Evolutionary conservation across 1,140 invertebrate species (phyloP), one percentile per base, ranked within the genome.

Genomic region (Oncopeltus fasciatus): DNA sequence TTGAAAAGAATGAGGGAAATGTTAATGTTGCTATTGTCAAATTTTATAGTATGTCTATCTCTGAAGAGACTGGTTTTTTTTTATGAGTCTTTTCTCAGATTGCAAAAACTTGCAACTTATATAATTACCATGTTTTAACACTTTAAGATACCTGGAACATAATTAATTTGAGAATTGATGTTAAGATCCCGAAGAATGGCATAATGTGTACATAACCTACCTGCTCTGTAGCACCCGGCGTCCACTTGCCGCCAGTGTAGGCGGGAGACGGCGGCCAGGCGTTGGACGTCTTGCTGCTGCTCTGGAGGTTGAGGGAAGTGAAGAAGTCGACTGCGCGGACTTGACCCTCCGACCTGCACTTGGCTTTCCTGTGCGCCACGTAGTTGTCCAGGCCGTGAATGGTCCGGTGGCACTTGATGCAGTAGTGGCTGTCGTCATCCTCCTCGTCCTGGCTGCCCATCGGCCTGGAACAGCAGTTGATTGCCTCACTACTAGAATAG

Each of bases 361-460:
- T 72, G 66, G 80, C 74, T 71, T 88, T 89, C 27, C 88, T 79
- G 69, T 92, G 90, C 12, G 78, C 78, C 0, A 94, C 80, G 70
- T 94, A 94, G 69, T 87, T 87, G 16, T 86, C 80, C 0, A 94
- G 75, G 0, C 90, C 88, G 16, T 82, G 73, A 43, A 93, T 84
- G 1, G 88, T 92, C 1, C 79, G 69, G 63, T 88, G 84, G 74
- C 90, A 94, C 67, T 87, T 88, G 60, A 92, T 82, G 71, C 90
- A 94, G 60, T 89, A 80, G 68, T 93, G 90, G 1, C 78, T 84
- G 69, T 91, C 88, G 31, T 89, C 85, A 44, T 88, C 81, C 16
- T 82, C 80, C 21, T 82, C 83, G 44, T 84, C 83, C 29, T 51
- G 60, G 2, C 20, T 24, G 21, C 18, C 49, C 63, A 67, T 66